Evolutionary conservation across 2,797 vertebrate genomes (phyloP), one percentile per base, ranked within the genome.

Genomic region (Hylomyscus alleni): DNA sequence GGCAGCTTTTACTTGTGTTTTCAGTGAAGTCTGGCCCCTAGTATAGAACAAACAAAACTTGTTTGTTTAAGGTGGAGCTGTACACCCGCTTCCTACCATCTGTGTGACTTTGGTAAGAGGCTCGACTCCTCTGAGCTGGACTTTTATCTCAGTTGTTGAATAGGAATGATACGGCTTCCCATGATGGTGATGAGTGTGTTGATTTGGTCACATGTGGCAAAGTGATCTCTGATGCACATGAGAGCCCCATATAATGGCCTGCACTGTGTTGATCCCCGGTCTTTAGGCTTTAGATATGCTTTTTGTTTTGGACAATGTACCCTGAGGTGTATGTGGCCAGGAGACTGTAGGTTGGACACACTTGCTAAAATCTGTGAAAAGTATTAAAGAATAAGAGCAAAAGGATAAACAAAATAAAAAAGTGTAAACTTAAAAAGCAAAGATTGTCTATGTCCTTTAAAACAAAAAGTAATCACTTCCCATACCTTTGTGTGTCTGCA

Each of bases 401-500:
- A 73, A 24, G 19, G 52, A 77, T 47, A 29, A 69, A 85, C 80
- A 56, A 54, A n/a, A 44, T n/a, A 87, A 19, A 67, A 40, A 20
- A 24, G 20, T 40, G 11, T 29, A 52, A 86, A 73, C 73, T 65
- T 12, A 3, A 91, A 69, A 8, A 72, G 75, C 40, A 80, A 86
- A 83, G 17, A 56, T 0, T 82, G 52, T 26, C 40, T 90, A 62
- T 34, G 20, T 60, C 77, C 56, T 65, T 26, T 22, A 3, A 60
- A 77, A 85, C 5, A 56, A 86, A 54, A 90, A 90, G 93, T 13
- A 76, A 92, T 60, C 22, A 31, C 60, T 77, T 34, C 17, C 44
- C 34, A 81, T 37, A 65, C 52, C 56, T 85, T 58, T 1, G n/a
- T 26, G 24, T 17, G 29, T 56, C 73, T 75, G 13, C 3, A 44